Evolutionary conservation across 1,140 invertebrate species (phyloP).

Genomic region (Caerostris extrusa): DNA sequence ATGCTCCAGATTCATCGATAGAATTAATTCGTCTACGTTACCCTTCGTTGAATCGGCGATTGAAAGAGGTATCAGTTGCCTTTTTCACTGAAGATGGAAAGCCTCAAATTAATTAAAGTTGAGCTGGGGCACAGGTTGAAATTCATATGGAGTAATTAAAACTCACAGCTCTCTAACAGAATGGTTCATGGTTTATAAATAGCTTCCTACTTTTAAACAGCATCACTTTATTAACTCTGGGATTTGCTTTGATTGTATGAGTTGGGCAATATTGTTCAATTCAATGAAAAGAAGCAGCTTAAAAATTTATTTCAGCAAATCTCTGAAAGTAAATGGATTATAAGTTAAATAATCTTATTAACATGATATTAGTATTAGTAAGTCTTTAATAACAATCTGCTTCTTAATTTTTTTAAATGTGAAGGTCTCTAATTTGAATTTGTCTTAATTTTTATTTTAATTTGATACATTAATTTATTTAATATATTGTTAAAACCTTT

Average conservation of each 20-base stretch:
- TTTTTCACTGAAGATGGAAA: not conserved
- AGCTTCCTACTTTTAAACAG: not conserved
- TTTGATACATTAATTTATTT: too few relatives aligned
- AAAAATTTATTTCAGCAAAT: too few relatives aligned
- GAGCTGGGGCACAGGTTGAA: not conserved
- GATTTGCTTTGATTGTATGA: not conserved
- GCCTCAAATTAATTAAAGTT: not conserved
- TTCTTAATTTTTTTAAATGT: too few relatives aligned
- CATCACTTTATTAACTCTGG: not conserved
- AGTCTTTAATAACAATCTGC: too few relatives aligned
- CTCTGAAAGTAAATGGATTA: too few relatives aligned
- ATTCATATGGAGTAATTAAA: constrained; percentile 1
- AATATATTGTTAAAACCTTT: too few relatives aligned
- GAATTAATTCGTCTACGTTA: not conserved
- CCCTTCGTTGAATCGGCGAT: not conserved
- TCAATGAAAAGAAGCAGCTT: too few relatives aligned
- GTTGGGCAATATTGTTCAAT: not conserved
- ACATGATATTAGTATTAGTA: too few relatives aligned
- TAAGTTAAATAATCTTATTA: too few relatives aligned
- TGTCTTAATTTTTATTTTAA: too few relatives aligned
- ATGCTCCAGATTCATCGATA: not conserved
- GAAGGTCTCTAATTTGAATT: too few relatives aligned
- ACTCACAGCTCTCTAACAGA: not conserved
- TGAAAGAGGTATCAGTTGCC: constrained; percentile 30
- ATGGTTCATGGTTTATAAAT: not conserved